phyloP scores from a whole-genome alignment of 2,113 vertebrate species.

The Nothoprocta perdicaria region DNA sequence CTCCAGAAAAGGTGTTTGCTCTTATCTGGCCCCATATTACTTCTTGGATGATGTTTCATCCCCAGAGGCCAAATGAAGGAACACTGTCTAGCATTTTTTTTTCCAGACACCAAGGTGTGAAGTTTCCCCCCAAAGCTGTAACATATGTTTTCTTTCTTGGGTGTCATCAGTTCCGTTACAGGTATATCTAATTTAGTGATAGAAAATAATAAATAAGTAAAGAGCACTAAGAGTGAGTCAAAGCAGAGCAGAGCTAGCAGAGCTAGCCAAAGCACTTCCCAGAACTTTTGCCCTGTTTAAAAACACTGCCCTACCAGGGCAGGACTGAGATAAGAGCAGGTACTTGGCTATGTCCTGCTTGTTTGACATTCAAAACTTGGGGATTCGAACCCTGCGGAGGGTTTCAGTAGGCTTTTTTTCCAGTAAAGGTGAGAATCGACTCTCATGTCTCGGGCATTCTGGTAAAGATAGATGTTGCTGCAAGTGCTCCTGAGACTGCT shows the following conservation, averaged over 20 bases:
- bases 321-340: background rate
- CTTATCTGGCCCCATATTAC: background rate
- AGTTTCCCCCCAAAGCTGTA: background rate
- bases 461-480: background rate
- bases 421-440: background rate
- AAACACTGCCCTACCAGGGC: rapidly evolving
- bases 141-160: background rate
- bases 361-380: background rate
- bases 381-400: background rate
- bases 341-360: background rate
- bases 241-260: no score
- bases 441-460: background rate
- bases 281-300: background rate
- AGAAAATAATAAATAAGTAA: background rate
- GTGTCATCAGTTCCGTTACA: background rate
- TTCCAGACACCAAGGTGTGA: background rate
- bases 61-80: background rate
- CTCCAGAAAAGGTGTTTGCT: slow-evolving; percentile 2
- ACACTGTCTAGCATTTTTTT: background rate
- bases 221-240: background rate
- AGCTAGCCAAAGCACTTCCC: background rate
- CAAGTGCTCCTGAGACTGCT: background rate
- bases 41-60: background rate
- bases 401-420: background rate
- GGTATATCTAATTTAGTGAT: background rate